Percentiles rank a stretch among this genome's conserved stretches.
Conservation (phyloP, 2,113 vertebrate species). For the Gorsachius goisagi region DNA sequence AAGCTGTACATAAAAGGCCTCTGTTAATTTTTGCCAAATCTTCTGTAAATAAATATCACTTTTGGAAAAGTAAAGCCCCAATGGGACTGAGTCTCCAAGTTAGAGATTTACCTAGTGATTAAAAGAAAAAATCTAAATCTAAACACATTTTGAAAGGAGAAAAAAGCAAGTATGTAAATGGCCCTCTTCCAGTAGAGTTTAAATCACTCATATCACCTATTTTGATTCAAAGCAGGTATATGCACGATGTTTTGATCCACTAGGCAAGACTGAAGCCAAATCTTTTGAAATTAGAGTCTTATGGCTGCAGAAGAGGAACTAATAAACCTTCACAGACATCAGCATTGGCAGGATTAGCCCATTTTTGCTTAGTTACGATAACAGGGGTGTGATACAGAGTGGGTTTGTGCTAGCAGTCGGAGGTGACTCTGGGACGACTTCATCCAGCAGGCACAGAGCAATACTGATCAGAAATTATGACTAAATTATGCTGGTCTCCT, state of each 20-base stretch:
- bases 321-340: neutral
- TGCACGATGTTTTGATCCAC: neutral
- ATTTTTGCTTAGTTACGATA: neutral
- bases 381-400: rapidly evolving
- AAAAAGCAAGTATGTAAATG: neutral
- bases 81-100: neutral
- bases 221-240: neutral
- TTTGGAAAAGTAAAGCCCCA: neutral
- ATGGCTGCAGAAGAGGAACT: neutral
- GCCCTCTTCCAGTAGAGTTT: neutral
- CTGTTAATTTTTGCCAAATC: neutral
- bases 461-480: neutral
- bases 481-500: neutral
- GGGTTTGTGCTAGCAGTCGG: neutral
- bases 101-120: neutral
- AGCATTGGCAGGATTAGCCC: neutral
- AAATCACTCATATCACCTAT: neutral
- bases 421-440: neutral
- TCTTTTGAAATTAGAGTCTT: neutral
- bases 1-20: neutral
- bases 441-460: rapidly evolving
- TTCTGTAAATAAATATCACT: neutral
- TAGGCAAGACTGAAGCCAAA: neutral
- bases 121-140: neutral
- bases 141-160: neutral